These are phyloP conservation scores for Troides oblongomaculatus DNA, from an alignment of 2,888 invertebrate genomes.

Conservation along the genomic window DNA sequence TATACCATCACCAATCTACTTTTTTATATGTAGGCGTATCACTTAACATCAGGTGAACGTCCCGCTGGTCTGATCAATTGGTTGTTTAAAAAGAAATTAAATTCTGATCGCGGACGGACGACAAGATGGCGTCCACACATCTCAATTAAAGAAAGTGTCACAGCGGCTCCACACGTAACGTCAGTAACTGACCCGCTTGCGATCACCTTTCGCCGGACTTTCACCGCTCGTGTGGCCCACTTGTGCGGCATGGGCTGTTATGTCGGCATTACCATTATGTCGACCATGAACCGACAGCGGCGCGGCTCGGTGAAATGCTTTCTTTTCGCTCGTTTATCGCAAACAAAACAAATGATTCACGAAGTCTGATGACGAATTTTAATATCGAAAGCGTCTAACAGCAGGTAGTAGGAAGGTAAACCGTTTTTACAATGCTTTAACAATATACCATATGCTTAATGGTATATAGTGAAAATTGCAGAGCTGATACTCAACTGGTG, in stretches of 20 bases:
- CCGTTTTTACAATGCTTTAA: too few relatives aligned
- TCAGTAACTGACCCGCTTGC: slow-evolving; percentile 66
- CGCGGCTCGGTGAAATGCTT: slow-evolving; percentile 29
- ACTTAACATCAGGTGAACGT: too few relatives aligned
- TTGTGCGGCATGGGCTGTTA: slow-evolving; percentile 42
- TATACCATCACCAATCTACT: too few relatives aligned
- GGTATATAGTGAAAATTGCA: too few relatives aligned
- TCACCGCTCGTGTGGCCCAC: slow-evolving; percentile 64
- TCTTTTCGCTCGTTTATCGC: slow-evolving; percentile 14
- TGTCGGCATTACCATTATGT: slow-evolving; percentile 37
- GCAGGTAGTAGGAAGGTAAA: too few relatives aligned
- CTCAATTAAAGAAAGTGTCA: slow-evolving; percentile 66
- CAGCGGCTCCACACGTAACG: slow-evolving; percentile 61
- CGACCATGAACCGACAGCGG: slow-evolving; percentile 39
- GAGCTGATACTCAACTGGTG: too few relatives aligned
- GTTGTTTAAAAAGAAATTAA: too few relatives aligned
- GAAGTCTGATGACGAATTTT: too few relatives aligned
- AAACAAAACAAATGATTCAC: slow-evolving; percentile 19
- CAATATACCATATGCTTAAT: too few relatives aligned
- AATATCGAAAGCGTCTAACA: too few relatives aligned
- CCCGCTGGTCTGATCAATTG: too few relatives aligned
- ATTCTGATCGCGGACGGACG: background rate
- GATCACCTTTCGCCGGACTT: slow-evolving; percentile 73
- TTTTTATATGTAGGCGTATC: too few relatives aligned
- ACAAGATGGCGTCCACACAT: slow-evolving; percentile 31